Evolutionary conservation across 2,797 vertebrate species (phyloP).

Genomic region (Acrossocheilus wenchowensis): DNA sequence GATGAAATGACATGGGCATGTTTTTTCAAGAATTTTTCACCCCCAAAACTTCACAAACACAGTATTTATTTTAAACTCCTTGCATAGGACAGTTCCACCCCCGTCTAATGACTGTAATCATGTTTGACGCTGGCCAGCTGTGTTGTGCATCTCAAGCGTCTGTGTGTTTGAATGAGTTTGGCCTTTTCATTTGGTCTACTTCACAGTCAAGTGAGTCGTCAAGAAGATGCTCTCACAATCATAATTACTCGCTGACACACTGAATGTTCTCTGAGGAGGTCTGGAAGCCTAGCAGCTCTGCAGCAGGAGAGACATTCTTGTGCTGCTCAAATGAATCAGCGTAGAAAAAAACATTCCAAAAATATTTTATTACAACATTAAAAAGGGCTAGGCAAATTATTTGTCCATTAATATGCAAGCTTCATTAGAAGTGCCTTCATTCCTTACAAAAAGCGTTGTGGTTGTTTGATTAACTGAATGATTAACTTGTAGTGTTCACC

Average conservation of each 20-base stretch:
- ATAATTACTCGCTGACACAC: constrained; percentile 33
- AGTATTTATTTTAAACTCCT: background rate
- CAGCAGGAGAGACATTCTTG: constrained; percentile 75
- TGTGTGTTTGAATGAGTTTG: constrained; percentile 33
- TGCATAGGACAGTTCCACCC: background rate
- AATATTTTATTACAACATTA: background rate
- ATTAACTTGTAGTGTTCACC: background rate
- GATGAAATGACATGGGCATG: background rate
- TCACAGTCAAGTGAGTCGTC: constrained; percentile 17
- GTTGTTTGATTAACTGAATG: background rate
- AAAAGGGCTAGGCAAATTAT: background rate
- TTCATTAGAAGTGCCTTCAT: background rate
- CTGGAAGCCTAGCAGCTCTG: constrained; percentile 66
- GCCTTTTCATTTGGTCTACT: constrained; percentile 27
- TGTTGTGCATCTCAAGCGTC: constrained; percentile 44
- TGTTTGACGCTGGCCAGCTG: constrained; percentile 44
- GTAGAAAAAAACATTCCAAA: background rate
- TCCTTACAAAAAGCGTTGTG: background rate
- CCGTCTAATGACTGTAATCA: constrained; percentile 15
- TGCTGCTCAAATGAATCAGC: constrained; percentile 72
- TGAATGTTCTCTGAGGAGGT: background rate
- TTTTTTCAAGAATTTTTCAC: background rate
- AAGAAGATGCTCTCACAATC: constrained; percentile 35
- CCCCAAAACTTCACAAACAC: background rate
- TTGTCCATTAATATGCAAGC: background rate